These are phyloP conservation scores for Callipepla californica DNA, from an alignment of 2,113 vertebrate species.

Conservation along the genomic window DNA sequence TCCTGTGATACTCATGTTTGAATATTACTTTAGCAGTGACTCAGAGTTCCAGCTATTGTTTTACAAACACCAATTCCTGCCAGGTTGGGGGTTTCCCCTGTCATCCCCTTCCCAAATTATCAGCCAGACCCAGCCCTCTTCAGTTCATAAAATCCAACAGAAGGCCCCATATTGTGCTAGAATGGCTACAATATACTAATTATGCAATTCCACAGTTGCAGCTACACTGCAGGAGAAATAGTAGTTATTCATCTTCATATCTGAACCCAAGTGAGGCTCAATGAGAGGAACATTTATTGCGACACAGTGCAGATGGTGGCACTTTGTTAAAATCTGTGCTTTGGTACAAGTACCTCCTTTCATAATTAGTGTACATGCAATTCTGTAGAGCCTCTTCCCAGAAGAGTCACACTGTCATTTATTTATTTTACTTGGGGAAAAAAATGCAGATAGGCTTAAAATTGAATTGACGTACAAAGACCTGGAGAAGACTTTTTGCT, in stretches of 20 bases:
- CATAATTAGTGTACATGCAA: rapidly evolving
- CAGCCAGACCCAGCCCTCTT: neutral
- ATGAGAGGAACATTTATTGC: neutral
- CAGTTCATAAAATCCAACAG: neutral
- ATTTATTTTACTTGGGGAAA: neutral
- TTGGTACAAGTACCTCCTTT: neutral
- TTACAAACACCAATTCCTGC: conserved; percentile 25
- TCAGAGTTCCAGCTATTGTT: conserved; percentile 68
- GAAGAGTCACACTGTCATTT: neutral
- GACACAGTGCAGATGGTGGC: neutral
- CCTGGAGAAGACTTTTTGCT: neutral
- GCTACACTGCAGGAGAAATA: neutral
- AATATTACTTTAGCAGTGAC: conserved; percentile 27
- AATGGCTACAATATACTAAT: neutral
- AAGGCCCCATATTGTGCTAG: neutral
- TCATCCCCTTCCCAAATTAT: conserved; percentile 43
- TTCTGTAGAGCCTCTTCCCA: neutral
- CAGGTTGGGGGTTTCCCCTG: conserved; percentile 31
- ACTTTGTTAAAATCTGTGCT: rapidly evolving
- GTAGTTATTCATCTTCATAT: neutral
- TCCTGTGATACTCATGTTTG: conserved; percentile 51
- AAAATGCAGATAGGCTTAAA: neutral
- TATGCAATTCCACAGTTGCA: neutral
- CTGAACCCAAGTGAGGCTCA: neutral
- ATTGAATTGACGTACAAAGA: neutral